Conservation (phyloP, 2,113 vertebrate species). For the Felis catus region DNA sequence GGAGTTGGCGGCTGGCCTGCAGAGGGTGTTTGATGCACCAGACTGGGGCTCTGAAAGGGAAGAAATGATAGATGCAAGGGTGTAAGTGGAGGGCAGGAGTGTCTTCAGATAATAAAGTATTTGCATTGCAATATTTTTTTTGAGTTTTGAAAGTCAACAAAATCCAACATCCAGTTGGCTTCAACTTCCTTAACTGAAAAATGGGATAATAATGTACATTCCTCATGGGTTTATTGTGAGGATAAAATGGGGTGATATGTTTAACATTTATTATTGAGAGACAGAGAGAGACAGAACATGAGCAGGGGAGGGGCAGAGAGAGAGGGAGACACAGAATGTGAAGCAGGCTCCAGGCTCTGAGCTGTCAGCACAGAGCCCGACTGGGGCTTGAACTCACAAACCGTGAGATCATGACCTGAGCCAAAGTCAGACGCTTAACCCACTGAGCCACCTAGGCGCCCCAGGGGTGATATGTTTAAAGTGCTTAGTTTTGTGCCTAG, state of each 20-base stretch:
- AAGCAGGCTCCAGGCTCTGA: too few species aligned
- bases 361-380: too few species aligned
- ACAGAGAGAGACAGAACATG: too few species aligned
- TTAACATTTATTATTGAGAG: not conserved
- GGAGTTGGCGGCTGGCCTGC: not conserved
- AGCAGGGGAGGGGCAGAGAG: too few species aligned
- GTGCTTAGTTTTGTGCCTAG: not conserved
- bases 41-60: not conserved
- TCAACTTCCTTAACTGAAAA: not conserved
- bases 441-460: too few species aligned
- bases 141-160: not conserved
- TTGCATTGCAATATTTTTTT: not conserved
- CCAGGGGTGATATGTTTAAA: not conserved
- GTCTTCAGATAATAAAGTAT: not conserved
- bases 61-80: not conserved
- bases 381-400: too few species aligned
- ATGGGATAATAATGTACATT: not conserved
- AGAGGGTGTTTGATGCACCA: not conserved
- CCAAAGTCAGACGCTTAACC: too few species aligned
- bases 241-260: not conserved
- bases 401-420: too few species aligned
- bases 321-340: too few species aligned
- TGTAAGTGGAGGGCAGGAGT: not conserved
- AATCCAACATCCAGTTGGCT: not conserved
- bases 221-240: not conserved